These are phyloP conservation scores for Siniperca chuatsi DNA, from an alignment of 2,113 vertebrate genomes.

Conservation along the genomic window DNA sequence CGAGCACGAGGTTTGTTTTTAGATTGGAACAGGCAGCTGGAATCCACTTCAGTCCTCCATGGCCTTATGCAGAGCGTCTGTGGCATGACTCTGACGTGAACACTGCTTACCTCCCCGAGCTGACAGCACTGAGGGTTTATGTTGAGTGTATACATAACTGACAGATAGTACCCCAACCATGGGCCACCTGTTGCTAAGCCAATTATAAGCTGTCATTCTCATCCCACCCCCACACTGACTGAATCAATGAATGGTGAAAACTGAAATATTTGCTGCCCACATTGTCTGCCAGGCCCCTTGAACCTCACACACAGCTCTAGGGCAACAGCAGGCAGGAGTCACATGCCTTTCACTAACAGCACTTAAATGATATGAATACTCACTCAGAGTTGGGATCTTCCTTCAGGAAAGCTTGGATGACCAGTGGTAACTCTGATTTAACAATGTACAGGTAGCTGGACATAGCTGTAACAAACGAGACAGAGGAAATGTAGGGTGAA, in stretches of 20 bases:
- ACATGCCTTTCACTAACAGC: conserved; percentile 1
- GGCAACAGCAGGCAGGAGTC: conserved; percentile 25
- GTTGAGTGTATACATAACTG: conserved; percentile 43
- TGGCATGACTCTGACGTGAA: conserved; percentile 37
- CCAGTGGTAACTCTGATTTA: conserved; percentile 96
- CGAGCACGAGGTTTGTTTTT: conserved; percentile 69
- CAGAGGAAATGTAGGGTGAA: conserved; percentile 5
- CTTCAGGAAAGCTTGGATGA: conserved; percentile 96
- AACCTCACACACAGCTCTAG: conserved; percentile 36
- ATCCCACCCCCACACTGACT: conserved; percentile 56
- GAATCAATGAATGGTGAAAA: conserved; percentile 56
- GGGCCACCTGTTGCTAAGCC: conserved; percentile 26
- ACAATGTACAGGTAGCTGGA: conserved; percentile 99
- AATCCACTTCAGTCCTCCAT: conserved; percentile 48
- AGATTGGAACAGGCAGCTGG: conserved; percentile 54
- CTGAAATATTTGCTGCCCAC: conserved; percentile 28
- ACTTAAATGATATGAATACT: conserved; percentile 75
- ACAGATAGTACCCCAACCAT: conserved; percentile 20
- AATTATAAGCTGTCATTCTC: conserved; percentile 55
- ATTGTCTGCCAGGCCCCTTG: conserved; percentile 18
- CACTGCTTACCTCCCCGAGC: conserved; percentile 15
- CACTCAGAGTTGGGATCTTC: conserved; percentile 88
- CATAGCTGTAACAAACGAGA: conserved; percentile 88
- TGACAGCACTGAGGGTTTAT: conserved; percentile 32
- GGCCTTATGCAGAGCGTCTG: conserved; percentile 44